These are phyloP conservation scores for Cavia porcellus DNA, from an alignment of 2,113 vertebrate species.

Conservation along the genomic window DNA sequence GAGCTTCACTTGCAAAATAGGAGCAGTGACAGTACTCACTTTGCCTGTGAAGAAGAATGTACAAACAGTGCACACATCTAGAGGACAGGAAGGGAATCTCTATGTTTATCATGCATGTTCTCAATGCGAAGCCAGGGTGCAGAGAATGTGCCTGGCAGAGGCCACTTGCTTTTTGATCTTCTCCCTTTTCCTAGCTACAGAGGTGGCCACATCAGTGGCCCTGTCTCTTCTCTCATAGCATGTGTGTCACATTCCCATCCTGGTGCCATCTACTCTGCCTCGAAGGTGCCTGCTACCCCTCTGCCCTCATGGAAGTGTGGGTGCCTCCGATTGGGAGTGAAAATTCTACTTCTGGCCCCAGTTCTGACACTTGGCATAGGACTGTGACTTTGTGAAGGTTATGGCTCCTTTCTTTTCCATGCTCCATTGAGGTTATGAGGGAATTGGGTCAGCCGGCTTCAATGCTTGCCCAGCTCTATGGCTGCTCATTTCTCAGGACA, in stretches of 20 bases:
- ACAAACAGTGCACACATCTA: too few species aligned
- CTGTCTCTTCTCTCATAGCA: not conserved
- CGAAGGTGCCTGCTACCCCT: fast-evolving
- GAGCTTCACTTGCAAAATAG: not conserved
- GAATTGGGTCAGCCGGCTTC: not conserved
- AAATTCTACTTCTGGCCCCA: not conserved
- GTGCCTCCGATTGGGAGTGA: fast-evolving
- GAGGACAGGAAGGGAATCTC: too few species aligned
- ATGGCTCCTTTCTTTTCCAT: not conserved
- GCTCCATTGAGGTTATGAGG: not conserved
- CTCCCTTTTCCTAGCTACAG: not conserved
- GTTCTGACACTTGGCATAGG: not conserved
- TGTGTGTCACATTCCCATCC: not conserved
- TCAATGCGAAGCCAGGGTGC: too few species aligned
- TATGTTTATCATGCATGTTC: too few species aligned
- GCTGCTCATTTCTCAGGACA: not conserved
- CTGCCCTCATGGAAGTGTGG: fast-evolving
- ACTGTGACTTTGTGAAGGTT: not conserved
- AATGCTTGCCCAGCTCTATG: not conserved
- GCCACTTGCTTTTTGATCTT: not conserved
- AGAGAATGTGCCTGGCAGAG: not conserved
- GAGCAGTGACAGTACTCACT: not conserved
- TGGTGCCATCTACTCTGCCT: not conserved
- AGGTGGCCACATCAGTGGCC: not conserved
- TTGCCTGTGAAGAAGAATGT: not conserved